Evolutionary conservation across 2,888 invertebrate genomes (phyloP).

Genomic region (Atethmia centrago): DNA sequence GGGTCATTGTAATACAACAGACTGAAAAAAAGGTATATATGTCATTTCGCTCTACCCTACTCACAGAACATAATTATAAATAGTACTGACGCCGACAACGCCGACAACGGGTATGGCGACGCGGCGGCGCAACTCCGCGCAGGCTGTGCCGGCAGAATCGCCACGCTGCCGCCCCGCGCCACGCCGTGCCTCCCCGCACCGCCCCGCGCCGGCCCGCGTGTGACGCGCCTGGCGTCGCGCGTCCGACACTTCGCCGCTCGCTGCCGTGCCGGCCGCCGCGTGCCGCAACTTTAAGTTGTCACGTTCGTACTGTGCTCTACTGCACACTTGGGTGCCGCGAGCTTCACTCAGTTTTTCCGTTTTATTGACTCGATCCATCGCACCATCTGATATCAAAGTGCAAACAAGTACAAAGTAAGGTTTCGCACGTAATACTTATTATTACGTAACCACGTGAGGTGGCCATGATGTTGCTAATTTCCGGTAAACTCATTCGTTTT

Average conservation of each 20-base stretch:
- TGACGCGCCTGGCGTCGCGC: neutral
- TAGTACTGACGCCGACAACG: too few species aligned
- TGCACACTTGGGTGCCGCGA: neutral
- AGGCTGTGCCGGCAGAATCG: conserved; percentile 10
- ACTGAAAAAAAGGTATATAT: neutral
- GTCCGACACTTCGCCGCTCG: conserved; percentile 10
- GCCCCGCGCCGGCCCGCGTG: neutral
- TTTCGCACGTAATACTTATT: neutral
- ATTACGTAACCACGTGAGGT: conserved; percentile 33
- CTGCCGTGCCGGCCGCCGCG: conserved; percentile 3
- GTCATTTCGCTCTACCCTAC: neutral
- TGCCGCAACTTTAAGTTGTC: neutral
- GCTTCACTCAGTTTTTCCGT: conserved; percentile 2
- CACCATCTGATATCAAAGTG: neutral
- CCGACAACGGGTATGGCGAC: too few species aligned
- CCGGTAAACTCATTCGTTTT: conserved; percentile 7
- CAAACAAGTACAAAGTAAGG: conserved; percentile 10
- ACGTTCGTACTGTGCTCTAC: neutral
- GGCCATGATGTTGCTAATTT: conserved; percentile 1
- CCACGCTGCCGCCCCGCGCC: neutral
- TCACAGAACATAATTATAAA: neutral
- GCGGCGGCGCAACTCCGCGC: neutral
- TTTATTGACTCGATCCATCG: neutral
- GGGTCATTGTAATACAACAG: too few species aligned
- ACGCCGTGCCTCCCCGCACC: neutral